Conservation (phyloP, 2,888 invertebrate genomes). For the Agonopterix alstromeriana region DNA sequence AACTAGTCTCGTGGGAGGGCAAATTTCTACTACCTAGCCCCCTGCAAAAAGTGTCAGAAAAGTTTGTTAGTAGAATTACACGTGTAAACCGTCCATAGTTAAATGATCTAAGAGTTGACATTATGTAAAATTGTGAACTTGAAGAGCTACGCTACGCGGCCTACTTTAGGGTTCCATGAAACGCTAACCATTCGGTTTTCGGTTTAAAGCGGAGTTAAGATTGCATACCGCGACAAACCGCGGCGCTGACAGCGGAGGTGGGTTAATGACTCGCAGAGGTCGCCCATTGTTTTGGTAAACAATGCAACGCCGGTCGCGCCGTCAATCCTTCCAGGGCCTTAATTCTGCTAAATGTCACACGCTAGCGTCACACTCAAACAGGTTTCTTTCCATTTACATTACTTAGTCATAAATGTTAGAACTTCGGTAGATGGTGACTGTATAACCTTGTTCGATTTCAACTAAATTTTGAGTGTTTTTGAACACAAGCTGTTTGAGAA, state of each 20-base stretch:
- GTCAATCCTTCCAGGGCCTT: conserved; percentile 52
- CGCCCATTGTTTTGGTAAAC: conserved; percentile 72
- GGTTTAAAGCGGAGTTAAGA: conserved; percentile 36
- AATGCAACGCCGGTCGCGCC: conserved; percentile 56
- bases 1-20: too few relatives aligned
- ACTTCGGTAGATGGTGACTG: too few relatives aligned
- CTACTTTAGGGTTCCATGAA: conserved; percentile 7
- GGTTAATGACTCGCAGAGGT: conserved; percentile 74
- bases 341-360: neutral
- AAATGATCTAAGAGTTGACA: too few relatives aligned
- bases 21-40: too few relatives aligned
- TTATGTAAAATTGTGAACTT: too few relatives aligned
- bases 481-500: too few relatives aligned
- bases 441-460: too few relatives aligned
- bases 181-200: conserved; percentile 19
- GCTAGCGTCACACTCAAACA: neutral
- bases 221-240: conserved; percentile 29
- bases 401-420: too few relatives aligned
- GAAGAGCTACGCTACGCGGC: neutral
- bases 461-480: too few relatives aligned
- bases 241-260: conserved; percentile 52
- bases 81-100: too few relatives aligned
- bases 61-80: too few relatives aligned
- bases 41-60: too few relatives aligned
- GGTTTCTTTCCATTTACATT: neutral